Evolutionary conservation across 2,113 vertebrate genomes (phyloP), one percentile per base, ranked within the genome.

Genomic region (Catharus minimus): DNA sequence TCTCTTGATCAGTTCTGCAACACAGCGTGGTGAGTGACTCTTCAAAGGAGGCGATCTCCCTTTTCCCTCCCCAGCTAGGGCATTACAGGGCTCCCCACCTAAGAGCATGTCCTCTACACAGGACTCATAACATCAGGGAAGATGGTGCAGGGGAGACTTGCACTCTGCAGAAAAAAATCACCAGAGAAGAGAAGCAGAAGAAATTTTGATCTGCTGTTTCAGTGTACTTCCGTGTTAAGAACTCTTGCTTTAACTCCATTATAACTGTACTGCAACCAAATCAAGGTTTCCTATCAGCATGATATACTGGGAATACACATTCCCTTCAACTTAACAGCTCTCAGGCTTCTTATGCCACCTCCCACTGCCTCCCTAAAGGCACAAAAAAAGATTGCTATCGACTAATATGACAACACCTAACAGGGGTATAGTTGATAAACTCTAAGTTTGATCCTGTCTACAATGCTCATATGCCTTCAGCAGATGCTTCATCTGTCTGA

Each of bases 11-110:
- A 62, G 28, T 13, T 56, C 50, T 73, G 26, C 32, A 79, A 18
- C 14, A 27, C 8, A 6, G 5, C 6, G 15, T 0, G 0, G 30
- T 1, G 0, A 30, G 15, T 7, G 27, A 53, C 50, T 36, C 58
- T 46, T 30, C 16, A 49, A n/a, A 68, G 62, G 3, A 44, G 44
- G 22, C 0, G 0, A 36, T 15, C 22, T 56, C 18, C 16, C 26
- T 32, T 49, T 75, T 14, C 13, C 21, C 16, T 33, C 12, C 19
- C 18, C 26, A 72, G n/a, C 13, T 49, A 57, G 17, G 6, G 14
- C 16, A 22, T 10, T 4, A 24, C 7, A 38, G 8, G 10, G 7
- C 9, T 3, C 6, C 32, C 23, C 11, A 32, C 9, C 8, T 13
- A 15, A 5, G 2, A 55, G 10, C 1, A 0, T 7, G 52, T 55